A percentile compares a stretch with the other conserved stretches of the same genome.
Evolutionary conservation across 2,888 invertebrate genomes (phyloP).

Genomic region (Leptinotarsa rubiginosa): DNA sequence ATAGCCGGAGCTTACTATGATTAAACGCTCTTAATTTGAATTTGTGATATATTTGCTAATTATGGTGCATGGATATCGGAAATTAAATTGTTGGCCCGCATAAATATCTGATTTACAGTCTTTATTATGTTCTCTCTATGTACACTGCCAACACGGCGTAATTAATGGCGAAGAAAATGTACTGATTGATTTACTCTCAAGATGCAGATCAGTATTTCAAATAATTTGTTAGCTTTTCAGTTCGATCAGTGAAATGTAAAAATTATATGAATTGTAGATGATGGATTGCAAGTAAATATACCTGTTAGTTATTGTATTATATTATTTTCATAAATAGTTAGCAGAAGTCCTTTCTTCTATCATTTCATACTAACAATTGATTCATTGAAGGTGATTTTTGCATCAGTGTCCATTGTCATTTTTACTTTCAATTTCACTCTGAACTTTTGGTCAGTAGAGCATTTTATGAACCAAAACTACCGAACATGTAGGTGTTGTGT

Average conservation of each 20-base stretch:
- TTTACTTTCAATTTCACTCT: too few relatives aligned
- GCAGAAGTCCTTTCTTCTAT: too few relatives aligned
- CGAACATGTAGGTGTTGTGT: too few relatives aligned
- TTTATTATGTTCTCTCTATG: constrained; percentile 43
- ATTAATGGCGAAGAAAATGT: constrained; percentile 43
- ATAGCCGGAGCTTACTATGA: constrained; percentile 48
- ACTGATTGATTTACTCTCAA: constrained; percentile 37
- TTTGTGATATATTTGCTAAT: constrained; percentile 66
- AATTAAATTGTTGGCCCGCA: constrained; percentile 61
- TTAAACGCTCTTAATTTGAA: constrained; percentile 63
- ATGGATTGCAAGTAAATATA: too few relatives aligned
- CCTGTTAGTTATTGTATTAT: too few relatives aligned
- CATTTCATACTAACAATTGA: too few relatives aligned
- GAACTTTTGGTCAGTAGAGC: too few relatives aligned
- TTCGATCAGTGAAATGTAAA: background rate
- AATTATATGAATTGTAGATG: too few relatives aligned
- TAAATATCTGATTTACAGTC: constrained; percentile 59
- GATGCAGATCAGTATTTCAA: constrained; percentile 32
- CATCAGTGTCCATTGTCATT: too few relatives aligned
- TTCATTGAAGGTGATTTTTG: too few relatives aligned
- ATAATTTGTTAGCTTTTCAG: constrained; percentile 26
- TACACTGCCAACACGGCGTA: constrained; percentile 39
- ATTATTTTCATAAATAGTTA: too few relatives aligned
- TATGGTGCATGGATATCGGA: constrained; percentile 62
- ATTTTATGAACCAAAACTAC: too few relatives aligned